Percentiles rank a stretch among this genome's conserved stretches.
phyloP scores from a whole-genome alignment of 2,113 vertebrate genomes.

The Xerus inauris region DNA sequence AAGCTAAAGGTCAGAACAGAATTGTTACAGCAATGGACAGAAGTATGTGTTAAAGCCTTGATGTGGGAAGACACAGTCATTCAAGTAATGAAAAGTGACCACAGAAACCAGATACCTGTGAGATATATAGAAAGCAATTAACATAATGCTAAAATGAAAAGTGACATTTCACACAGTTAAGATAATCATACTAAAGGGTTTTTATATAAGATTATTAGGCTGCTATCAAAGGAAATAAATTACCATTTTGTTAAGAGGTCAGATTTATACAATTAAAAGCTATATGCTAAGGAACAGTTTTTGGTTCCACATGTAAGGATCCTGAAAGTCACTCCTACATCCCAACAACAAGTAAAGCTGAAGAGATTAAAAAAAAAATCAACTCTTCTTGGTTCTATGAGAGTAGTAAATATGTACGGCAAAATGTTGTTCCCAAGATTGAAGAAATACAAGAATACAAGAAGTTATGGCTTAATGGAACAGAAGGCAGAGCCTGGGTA shows the following conservation, averaged over 20 bases:
- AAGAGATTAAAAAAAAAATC: background rate
- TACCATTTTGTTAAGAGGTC: background rate
- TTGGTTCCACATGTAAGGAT: background rate
- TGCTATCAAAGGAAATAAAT: background rate
- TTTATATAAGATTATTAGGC: background rate
- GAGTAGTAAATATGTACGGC: background rate
- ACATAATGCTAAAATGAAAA: background rate
- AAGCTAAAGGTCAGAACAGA: background rate
- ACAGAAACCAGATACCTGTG: background rate
- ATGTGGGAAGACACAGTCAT: background rate
- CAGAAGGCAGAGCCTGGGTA: background rate
- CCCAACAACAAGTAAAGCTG: background rate
- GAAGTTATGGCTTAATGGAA: background rate
- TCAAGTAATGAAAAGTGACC: background rate
- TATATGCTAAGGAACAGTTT: background rate
- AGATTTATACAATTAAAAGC: background rate
- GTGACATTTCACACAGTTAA: background rate
- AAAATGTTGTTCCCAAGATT: too few relatives aligned
- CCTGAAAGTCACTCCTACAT: background rate
- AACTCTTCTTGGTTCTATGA: background rate
- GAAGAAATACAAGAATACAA: background rate
- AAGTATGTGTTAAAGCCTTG: background rate
- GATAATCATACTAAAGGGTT: background rate
- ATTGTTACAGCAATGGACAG: background rate
- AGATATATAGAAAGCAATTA: background rate